phyloP scores from a whole-genome alignment of 2,888 invertebrate genomes.

The Drosophila paranaensis region DNA sequence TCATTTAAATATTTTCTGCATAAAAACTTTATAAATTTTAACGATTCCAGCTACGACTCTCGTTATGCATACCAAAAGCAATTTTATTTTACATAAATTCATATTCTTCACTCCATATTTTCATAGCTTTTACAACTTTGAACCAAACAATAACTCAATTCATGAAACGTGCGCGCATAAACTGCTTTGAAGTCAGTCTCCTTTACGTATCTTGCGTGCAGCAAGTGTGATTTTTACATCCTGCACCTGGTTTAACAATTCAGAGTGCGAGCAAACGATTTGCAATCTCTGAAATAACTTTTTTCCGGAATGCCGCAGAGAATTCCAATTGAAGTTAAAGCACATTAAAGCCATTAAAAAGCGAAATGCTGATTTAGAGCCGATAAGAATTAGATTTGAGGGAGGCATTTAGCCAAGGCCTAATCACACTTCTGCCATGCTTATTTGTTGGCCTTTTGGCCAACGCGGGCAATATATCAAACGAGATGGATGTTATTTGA shows the following conservation, averaged over 20 bases:
- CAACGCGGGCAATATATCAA: constrained; percentile 53
- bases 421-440: constrained; percentile 30
- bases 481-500: constrained; percentile 47
- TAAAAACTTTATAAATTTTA: neutral
- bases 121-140: too few relatives aligned
- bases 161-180: constrained; percentile 8
- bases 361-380: neutral
- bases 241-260: constrained; percentile 22
- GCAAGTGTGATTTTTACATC: constrained; percentile 9
- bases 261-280: constrained; percentile 39
- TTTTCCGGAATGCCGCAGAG: constrained; percentile 14
- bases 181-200: neutral
- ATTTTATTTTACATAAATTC: neutral
- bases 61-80: neutral
- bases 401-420: constrained; percentile 22
- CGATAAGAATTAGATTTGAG: constrained; percentile 10
- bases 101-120: too few relatives aligned
- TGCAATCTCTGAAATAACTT: constrained; percentile 50
- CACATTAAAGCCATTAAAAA: constrained; percentile 17
- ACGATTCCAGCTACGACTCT: neutral
- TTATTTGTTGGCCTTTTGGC: constrained; percentile 34
- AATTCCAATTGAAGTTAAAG: constrained; percentile 7
- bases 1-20: neutral
- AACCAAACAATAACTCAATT: neutral
- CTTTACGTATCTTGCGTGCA: constrained; percentile 14